Evolutionary conservation across 2,113 vertebrate species (phyloP), one percentile per base, ranked within the genome.

Genomic region (Podocnemis expansa): DNA sequence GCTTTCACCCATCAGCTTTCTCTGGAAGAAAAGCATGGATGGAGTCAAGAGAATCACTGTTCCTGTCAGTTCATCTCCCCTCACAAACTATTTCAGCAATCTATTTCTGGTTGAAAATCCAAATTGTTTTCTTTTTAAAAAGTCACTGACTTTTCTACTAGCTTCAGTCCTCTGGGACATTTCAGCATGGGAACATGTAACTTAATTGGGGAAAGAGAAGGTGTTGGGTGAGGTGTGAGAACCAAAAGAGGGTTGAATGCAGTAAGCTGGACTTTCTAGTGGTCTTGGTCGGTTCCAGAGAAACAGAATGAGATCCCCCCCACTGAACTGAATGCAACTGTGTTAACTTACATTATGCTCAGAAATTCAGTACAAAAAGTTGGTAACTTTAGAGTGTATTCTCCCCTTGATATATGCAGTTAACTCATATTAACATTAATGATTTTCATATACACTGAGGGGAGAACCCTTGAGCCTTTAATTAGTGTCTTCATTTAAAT

Each of bases 251-350:
- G 67, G 22, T 70, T 8, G 38, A 70, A 70, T 70, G 25, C 43
- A 29, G 76, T 43, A 22, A 41, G 67, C n/a, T 70, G 67, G n/a
- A 38, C n/a, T 70, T 70, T 70, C 38, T 70, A 22, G n/a, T 41
- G 67, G n/a, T 70, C 67, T 10, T 38, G 10, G 34, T 70, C 22
- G 10, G 17, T 70, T 70, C 21, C 31, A 22, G n/a, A 41, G 21
- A 70, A 70, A 41, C 19, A 70, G n/a, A 70, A 5, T 75, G 60
- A 13, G 27, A 21, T 10, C 31, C 80, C 70, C n/a, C 47, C 7
- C 17, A 38, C 25, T 56, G 34, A 1, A 0, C 45, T 27, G 1
- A 55, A 80, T 58, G 54, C 10, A 91, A 73, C 38, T 14, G 0
- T 78, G 38, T 51, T 38, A 60, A 55, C 75, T 90, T 11, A 38